Evolutionary conservation across 2,888 invertebrate species (phyloP).

Genomic region (Polymixis lichenea): DNA sequence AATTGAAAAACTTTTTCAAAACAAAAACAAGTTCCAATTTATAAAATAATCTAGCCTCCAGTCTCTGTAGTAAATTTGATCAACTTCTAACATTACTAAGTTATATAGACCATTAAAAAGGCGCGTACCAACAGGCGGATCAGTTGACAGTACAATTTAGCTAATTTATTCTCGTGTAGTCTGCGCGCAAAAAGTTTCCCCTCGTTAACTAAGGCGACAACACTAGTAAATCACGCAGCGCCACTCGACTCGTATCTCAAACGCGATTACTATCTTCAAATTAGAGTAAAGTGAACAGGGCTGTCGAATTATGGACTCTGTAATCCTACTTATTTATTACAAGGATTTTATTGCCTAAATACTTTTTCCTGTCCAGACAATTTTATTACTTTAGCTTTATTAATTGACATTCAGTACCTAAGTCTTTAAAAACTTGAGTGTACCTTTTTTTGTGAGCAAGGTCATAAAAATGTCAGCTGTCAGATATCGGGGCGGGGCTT

Average conservation of each 20-base stretch:
- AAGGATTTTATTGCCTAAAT: neutral
- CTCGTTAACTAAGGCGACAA: slow-evolving; percentile 85
- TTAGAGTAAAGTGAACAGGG: slow-evolving; percentile 74
- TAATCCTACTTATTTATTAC: neutral
- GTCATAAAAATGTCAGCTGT: too few species aligned
- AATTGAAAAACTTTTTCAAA: neutral
- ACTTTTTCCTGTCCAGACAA: too few species aligned
- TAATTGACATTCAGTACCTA: neutral
- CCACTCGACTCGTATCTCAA: slow-evolving; percentile 79
- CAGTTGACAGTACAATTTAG: slow-evolving; percentile 76
- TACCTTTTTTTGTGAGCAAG: too few species aligned
- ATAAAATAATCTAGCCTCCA: neutral
- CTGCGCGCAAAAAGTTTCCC: slow-evolving; percentile 83
- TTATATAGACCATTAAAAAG: slow-evolving; percentile 45
- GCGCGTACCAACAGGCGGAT: slow-evolving; percentile 51
- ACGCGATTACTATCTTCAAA: slow-evolving; percentile 84
- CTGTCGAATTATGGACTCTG: slow-evolving; percentile 70
- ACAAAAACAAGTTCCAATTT: neutral
- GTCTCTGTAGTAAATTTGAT: slow-evolving; percentile 9
- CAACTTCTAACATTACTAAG: slow-evolving; percentile 39
- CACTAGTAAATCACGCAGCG: slow-evolving; percentile 83
- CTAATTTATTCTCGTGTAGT: slow-evolving; percentile 83
- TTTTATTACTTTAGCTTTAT: neutral
- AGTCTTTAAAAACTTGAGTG: too few species aligned
- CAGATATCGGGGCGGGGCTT: too few species aligned